Evolutionary conservation across 2,797 vertebrate species (phyloP).

Genomic region (Leuciscus waleckii): DNA sequence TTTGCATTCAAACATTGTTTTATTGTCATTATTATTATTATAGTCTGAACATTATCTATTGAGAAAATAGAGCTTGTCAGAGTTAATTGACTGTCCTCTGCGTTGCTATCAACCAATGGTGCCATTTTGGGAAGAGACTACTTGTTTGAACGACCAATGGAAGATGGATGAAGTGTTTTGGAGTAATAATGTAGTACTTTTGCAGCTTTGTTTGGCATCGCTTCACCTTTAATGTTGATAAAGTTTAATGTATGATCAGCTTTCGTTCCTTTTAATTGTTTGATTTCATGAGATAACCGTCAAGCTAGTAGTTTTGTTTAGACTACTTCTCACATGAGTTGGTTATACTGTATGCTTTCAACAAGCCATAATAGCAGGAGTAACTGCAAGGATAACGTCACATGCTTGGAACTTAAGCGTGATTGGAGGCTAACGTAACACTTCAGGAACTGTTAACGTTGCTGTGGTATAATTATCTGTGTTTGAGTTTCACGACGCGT

Average conservation of each 20-base stretch:
- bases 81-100: neutral
- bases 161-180: neutral
- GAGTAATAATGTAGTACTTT: neutral
- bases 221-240: neutral
- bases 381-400: neutral
- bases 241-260: neutral
- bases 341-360: neutral
- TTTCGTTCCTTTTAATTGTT: neutral
- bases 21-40: neutral
- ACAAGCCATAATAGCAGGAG: neutral
- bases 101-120: neutral
- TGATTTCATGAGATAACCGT: neutral
- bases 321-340: neutral
- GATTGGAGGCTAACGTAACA: slow-evolving; percentile 40
- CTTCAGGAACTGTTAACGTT: slow-evolving; percentile 31
- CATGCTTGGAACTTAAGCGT: slow-evolving; percentile 7
- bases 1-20: slow-evolving; percentile 1
- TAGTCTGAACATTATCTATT: neutral
- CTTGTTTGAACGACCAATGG: neutral
- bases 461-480: slow-evolving; percentile 45
- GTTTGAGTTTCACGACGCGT: slow-evolving; percentile 52
- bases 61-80: neutral
- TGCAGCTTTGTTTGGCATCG: neutral
- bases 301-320: slow-evolving; percentile 8
- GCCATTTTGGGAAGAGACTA: neutral